A percentile compares a stretch with the other conserved stretches of the same genome.
Conservation (phyloP, 2,113 vertebrate species). For the Proterorhinus semilunaris region DNA sequence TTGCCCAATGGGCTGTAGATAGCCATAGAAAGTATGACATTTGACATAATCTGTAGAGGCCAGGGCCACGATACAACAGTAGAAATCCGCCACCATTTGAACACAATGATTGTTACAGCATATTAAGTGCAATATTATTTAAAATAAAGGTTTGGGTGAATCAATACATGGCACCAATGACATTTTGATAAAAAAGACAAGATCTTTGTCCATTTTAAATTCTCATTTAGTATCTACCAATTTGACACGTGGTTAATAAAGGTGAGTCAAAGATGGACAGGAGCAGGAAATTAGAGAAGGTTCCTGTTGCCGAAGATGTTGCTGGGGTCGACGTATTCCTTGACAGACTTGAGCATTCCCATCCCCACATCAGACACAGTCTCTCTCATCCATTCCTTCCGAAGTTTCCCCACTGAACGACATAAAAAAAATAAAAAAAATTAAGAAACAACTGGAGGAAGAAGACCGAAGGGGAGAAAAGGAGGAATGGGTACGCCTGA, state of each 20-base stretch:
- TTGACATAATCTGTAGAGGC: constrained; percentile 9
- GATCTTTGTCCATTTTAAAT: constrained; percentile 49
- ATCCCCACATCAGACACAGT: constrained; percentile 90
- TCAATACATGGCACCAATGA: constrained; percentile 63
- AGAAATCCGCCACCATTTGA: constrained; percentile 15
- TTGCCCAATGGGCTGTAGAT: constrained; percentile 6
- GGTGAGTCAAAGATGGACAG: constrained; percentile 20
- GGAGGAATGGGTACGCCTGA: constrained; percentile 76
- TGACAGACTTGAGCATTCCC: constrained; percentile 96
- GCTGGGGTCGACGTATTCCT: constrained; percentile 93
- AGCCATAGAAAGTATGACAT: not conserved
- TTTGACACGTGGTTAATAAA: constrained; percentile 48
- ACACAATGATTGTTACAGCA: constrained; percentile 52
- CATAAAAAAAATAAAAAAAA: constrained; percentile 52
- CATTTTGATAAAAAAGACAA: constrained; percentile 35
- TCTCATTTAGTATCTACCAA: constrained; percentile 58
- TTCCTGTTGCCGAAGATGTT: constrained; percentile 99
- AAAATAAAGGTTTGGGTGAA: constrained; percentile 46
- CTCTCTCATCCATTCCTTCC: constrained; percentile 96
- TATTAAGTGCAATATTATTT: constrained; percentile 46
- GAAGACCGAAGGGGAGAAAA: constrained; percentile 67
- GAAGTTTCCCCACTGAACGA: constrained; percentile 95
- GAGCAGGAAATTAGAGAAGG: constrained; percentile 84
- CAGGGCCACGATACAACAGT: constrained; percentile 18
- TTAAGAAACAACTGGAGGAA: constrained; percentile 51